Conservation (phyloP, 2,888 invertebrate species). For the Heliconius cydno region DNA sequence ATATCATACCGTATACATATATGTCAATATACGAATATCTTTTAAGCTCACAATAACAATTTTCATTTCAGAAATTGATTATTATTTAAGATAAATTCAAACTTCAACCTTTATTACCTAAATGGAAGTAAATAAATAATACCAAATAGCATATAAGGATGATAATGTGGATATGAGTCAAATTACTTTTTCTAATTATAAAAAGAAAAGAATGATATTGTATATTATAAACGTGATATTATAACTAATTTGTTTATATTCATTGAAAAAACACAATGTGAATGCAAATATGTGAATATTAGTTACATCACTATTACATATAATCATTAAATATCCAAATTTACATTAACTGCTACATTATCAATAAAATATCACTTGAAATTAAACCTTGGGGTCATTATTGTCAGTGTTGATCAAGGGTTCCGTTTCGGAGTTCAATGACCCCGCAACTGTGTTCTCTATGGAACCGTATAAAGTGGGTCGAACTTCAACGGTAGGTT, state of each 20-base stretch:
- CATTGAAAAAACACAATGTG: too few relatives aligned
- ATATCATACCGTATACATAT: background rate
- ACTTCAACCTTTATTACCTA: background rate
- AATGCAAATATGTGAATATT: background rate
- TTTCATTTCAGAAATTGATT: background rate
- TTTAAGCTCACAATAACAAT: too few relatives aligned
- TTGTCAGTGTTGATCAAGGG: slow-evolving; percentile 60
- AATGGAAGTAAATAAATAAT: background rate
- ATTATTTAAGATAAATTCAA: background rate
- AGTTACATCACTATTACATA: background rate
- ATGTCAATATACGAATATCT: background rate
- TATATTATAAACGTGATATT: too few relatives aligned
- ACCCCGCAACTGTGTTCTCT: slow-evolving; percentile 61
- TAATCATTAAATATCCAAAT: background rate
- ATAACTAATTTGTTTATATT: too few relatives aligned
- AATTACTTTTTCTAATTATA: background rate
- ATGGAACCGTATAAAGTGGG: slow-evolving; percentile 73
- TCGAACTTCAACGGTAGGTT: slow-evolving; percentile 62
- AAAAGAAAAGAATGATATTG: too few relatives aligned
- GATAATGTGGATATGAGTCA: background rate
- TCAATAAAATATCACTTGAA: slow-evolving; percentile 6
- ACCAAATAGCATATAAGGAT: background rate
- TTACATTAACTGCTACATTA: background rate
- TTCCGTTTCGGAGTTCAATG: slow-evolving; percentile 65
- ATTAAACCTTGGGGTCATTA: slow-evolving; percentile 65